Evolutionary conservation across 2,113 vertebrate genomes (phyloP), one percentile per base, ranked within the genome.

Genomic region (Capreolus pygargus): DNA sequence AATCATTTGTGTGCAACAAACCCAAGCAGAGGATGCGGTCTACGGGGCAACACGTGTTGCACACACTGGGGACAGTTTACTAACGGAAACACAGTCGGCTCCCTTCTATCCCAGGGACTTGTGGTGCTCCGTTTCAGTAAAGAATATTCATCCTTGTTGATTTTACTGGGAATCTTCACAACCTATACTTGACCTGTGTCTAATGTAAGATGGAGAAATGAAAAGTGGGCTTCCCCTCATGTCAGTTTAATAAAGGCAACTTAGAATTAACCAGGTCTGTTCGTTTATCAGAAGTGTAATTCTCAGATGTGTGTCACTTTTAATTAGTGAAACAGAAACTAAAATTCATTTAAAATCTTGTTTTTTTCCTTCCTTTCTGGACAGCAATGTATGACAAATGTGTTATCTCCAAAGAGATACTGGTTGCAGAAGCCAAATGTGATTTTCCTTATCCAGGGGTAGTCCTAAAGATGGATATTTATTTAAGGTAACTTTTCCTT

Each of bases 161-260:
- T 98, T 98, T 98, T 98, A 98, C 52, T 98, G 97, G 95, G 95
- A 98, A 97, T 98, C 94, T 97, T 93, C 23, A 96, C 97, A 98
- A 96, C 98, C 98, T 98, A 98, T 98, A 85, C 76, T 94, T 98
- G 98, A 99, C 98, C 98, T 99, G 98, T 98, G 94, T 97, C 97
- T 97, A 94, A 97, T 82, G 92, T 93, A 98, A 98, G 96, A 96
- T 93, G 90, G 67, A 97, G 93, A 97, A 98, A 98, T 98, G 97
- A 98, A 98, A 98, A 98, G 98, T 98, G 97, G 91, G 97, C 98
- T 98, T 97, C 95, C 94, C 97, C 95, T 98, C 93, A 93, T 96
- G 97, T 98, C 98, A 99, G 99, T 99, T 99, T 99, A 99, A 99
- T 99, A 99, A 99, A 98, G 98, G 98, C 97, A 98, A 98, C 98